Percentiles rank a stretch among this genome's conserved stretches.
phyloP scores from a whole-genome alignment of 1,140 invertebrate genomes.

The Nasonia vitripennis region DNA sequence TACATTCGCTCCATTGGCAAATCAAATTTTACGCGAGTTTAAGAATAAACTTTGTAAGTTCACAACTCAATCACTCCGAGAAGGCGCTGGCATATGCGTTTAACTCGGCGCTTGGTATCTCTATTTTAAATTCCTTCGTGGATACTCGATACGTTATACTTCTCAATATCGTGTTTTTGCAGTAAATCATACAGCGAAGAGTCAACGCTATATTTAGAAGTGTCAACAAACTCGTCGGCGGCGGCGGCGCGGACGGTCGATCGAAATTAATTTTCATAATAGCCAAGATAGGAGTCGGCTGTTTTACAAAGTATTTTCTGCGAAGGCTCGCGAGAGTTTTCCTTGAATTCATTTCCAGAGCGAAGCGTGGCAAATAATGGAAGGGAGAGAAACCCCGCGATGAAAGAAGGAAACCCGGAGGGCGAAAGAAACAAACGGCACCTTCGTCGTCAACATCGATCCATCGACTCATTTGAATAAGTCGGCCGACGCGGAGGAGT shows the following conservation, averaged over 20 bases:
- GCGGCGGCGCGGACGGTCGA: too few species aligned
- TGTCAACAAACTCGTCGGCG: too few species aligned
- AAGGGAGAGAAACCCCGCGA: constrained; percentile 49
- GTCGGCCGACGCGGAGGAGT: constrained; percentile 53
- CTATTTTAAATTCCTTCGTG: too few species aligned
- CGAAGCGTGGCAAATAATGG: constrained; percentile 55
- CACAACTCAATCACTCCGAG: too few species aligned
- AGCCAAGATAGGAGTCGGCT: too few species aligned
- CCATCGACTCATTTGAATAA: constrained; percentile 71
- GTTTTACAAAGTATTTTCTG: not conserved
- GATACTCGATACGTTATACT: too few species aligned
- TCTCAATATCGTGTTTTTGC: too few species aligned
- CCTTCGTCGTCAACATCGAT: constrained; percentile 62
- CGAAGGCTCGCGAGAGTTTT: not conserved
- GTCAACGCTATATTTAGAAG: too few species aligned
- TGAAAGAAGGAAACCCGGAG: constrained; percentile 59
- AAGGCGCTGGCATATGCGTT: too few species aligned
- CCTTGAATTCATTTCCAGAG: constrained; percentile 41
- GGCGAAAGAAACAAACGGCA: constrained; percentile 67
- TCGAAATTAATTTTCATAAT: too few species aligned
- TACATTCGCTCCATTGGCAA: not conserved
- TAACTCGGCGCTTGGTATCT: too few species aligned
- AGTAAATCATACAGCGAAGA: too few species aligned
- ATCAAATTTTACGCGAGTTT: not conserved
- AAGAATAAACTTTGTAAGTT: not conserved